Base-by-base conservation (phyloP, 2,888 invertebrate genomes). In the Alloscopus bannaensis region DNA sequence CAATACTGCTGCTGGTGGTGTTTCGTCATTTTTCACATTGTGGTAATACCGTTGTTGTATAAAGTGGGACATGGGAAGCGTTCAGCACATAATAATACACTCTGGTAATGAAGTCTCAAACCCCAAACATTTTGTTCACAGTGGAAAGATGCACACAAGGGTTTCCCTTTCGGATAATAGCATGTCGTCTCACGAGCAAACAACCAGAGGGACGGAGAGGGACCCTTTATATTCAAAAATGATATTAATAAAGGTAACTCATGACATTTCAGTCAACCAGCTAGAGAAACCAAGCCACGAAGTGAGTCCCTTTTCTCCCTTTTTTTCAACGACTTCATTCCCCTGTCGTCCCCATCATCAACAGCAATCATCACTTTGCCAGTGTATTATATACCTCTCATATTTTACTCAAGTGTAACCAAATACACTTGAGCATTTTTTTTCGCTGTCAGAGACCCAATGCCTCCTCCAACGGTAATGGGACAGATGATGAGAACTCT, bases 341-440 rank as follows among this genome's bases (percentile, higher is more conserved):
- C 69, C 45, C 24, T 18, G 18, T 40, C 55, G 31, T 28, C 42
- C 52, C 52, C 68, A 36, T 42, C 68, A 68, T 62, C 29, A 29
- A 78, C 70, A 78, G 65, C 71, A 70, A 78, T 78, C 78, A 78
- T 78, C 78, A 78, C 78, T 78, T 78, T 59, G 70, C 59, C 65
- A 78, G 78, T 78, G 59, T 78, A 71, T 78, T 78, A 70, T 77
- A 69, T 70, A 26, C 70, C 78, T 78, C 78, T 78, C 78, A 78
- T 78, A 78, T 78, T 78, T 71, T 65, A 52, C 69, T 78, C 71
- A 71, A 78, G 78, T 78, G 78, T 78, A 78, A 78, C 78, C 70
- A 78, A 78, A 78, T 78, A 78, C 78, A 78, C 78, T 78, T 71
- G 45, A 78, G 28, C 18, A 16, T 60, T 69, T 69, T 77, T 64